Evolutionary conservation across 2,888 invertebrate genomes (phyloP).

Genomic region (Meghimatium bilineatum): DNA sequence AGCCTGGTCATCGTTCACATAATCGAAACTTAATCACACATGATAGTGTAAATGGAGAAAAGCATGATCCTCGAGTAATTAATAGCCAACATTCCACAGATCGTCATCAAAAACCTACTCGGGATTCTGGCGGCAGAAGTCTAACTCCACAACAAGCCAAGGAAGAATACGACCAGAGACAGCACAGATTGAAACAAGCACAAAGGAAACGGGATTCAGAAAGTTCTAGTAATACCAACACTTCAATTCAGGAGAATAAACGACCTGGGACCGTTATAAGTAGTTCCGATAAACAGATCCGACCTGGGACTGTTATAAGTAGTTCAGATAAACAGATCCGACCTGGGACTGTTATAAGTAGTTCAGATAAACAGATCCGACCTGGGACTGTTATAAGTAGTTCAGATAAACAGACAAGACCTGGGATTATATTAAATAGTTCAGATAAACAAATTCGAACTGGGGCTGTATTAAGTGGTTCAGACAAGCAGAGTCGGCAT

Average conservation of each 20-base stretch:
- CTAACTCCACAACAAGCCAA: constrained; percentile 37
- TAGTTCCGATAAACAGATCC: background rate
- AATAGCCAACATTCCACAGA: background rate
- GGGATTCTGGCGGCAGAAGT: constrained; percentile 29
- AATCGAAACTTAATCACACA: background rate
- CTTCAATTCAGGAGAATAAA: background rate
- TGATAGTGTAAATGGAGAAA: background rate
- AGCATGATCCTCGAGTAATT: background rate
- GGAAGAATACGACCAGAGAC: constrained; percentile 6
- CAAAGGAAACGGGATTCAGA: background rate
- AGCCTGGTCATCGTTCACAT: background rate
- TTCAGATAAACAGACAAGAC: background rate
- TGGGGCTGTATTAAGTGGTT: too few relatives aligned
- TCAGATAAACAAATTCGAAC: too few relatives aligned
- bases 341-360: background rate
- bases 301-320: background rate
- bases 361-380: background rate
- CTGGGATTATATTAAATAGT: too few relatives aligned
- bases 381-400: background rate
- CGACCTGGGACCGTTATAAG: background rate
- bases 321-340: background rate
- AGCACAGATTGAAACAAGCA: background rate
- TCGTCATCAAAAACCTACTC: background rate
- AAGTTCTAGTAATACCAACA: background rate
- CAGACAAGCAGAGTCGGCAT: too few relatives aligned